Evolutionary conservation across 2,888 invertebrate species (phyloP).

Genomic region (Agrochola macilenta): DNA sequence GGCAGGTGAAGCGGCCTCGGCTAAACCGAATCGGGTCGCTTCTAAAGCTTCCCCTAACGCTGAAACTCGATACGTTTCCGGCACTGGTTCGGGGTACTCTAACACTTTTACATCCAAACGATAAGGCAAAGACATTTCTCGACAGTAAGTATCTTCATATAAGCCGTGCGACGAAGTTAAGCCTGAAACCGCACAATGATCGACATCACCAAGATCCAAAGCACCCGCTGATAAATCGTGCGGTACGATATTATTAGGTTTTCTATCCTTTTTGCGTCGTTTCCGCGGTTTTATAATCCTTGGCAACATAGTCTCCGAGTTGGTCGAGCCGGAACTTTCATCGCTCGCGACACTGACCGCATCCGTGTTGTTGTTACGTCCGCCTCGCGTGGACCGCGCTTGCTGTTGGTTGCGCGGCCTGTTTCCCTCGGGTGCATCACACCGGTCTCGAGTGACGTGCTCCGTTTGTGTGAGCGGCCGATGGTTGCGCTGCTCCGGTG

Average conservation of each 20-base stretch:
- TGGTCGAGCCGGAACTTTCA: conserved; percentile 92
- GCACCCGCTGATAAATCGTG: conserved; percentile 83
- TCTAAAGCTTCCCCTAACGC: conserved; percentile 89
- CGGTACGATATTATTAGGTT: conserved; percentile 91
- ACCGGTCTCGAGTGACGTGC: conserved; percentile 80
- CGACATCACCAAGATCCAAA: conserved; percentile 86
- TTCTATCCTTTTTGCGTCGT: conserved; percentile 96
- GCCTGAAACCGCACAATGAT: conserved; percentile 85
- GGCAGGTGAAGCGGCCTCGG: conserved; percentile 85
- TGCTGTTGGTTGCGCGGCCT: conserved; percentile 85
- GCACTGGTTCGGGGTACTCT: conserved; percentile 83
- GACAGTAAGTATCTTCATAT: conserved; percentile 88
- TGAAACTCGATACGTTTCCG: conserved; percentile 87
- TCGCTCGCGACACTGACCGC: conserved; percentile 94
- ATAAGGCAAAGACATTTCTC: conserved; percentile 88
- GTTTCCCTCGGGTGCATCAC: conserved; percentile 83
- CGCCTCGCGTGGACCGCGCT: conserved; percentile 83
- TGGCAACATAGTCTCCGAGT: conserved; percentile 94
- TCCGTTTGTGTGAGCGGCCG: conserved; percentile 80
- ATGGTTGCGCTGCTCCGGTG: conserved; percentile 85
- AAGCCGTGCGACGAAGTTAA: conserved; percentile 80
- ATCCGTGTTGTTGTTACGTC: conserved; percentile 91
- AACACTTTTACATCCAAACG: conserved; percentile 86
- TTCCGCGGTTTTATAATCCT: conserved; percentile 97
- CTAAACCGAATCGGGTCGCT: conserved; percentile 86